Percentiles rank a stretch among this genome's conserved stretches.
Evolutionary conservation across 2,113 vertebrate genomes (phyloP).

Genomic region (Rallus limicola): DNA sequence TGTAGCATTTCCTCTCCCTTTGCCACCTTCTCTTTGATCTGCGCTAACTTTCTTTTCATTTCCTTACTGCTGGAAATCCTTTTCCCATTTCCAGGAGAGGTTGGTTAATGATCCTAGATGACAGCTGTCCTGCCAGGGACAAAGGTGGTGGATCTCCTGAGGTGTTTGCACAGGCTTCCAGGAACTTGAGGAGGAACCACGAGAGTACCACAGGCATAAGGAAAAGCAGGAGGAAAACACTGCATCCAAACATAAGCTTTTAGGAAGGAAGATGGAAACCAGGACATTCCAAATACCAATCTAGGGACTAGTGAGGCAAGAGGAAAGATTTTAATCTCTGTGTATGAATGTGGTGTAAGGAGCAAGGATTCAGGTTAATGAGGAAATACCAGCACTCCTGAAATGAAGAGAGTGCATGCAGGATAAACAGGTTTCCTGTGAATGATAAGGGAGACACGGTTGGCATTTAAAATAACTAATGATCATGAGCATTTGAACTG

Average conservation of each 20-base stretch:
- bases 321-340: not conserved
- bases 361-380: not conserved
- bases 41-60: not conserved
- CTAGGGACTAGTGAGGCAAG: not conserved
- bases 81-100: not conserved
- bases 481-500: not conserved
- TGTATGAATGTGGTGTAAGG: not conserved
- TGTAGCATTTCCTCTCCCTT: not conserved
- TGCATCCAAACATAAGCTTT: not conserved
- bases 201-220: not conserved
- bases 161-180: not conserved
- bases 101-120: not conserved
- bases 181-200: not conserved
- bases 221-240: not conserved
- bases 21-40: not conserved
- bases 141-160: not conserved
- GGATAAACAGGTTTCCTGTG: not conserved
- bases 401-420: not conserved
- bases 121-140: not conserved
- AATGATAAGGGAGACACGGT: not conserved
- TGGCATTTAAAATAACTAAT: not conserved
- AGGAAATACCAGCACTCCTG: not conserved
- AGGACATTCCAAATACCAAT: not conserved
- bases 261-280: not conserved
- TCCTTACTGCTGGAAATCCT: conserved; percentile 21